phyloP scores from a whole-genome alignment of 2,113 vertebrate species.

The Lamprotornis superbus region DNA sequence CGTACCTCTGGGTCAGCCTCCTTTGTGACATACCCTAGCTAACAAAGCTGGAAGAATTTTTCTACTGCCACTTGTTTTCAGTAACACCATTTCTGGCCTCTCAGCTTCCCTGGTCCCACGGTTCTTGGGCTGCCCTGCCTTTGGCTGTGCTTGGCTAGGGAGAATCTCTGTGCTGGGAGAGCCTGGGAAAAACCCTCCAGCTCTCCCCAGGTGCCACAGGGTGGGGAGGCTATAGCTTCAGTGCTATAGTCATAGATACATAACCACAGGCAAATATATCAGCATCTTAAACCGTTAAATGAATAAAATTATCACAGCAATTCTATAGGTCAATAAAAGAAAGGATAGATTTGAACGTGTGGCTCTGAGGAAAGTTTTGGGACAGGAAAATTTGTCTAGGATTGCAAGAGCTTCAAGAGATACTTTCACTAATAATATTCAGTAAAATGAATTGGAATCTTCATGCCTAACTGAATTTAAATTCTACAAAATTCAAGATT shows the following conservation, averaged over 20 bases:
- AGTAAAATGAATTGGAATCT: not conserved
- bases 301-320: not conserved
- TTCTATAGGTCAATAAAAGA: not conserved
- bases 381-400: not conserved
- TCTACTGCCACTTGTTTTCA: not conserved
- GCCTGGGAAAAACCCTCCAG: not conserved
- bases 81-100: not conserved
- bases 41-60: not conserved
- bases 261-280: not conserved
- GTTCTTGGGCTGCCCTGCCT: not conserved
- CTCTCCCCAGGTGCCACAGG: not conserved
- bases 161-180: not conserved
- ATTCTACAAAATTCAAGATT: not conserved
- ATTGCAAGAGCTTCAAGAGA: not conserved
- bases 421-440: not conserved
- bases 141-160: accelerated
- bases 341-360: not conserved
- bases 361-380: not conserved
- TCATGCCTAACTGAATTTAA: not conserved
- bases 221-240: not conserved
- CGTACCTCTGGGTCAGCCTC: not conserved
- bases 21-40: not conserved
- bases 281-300: not conserved
- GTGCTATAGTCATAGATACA: not conserved
- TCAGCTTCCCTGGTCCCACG: accelerated